phyloP scores from a whole-genome alignment of 2,888 invertebrate species.

The Mechanitis messenoides region DNA sequence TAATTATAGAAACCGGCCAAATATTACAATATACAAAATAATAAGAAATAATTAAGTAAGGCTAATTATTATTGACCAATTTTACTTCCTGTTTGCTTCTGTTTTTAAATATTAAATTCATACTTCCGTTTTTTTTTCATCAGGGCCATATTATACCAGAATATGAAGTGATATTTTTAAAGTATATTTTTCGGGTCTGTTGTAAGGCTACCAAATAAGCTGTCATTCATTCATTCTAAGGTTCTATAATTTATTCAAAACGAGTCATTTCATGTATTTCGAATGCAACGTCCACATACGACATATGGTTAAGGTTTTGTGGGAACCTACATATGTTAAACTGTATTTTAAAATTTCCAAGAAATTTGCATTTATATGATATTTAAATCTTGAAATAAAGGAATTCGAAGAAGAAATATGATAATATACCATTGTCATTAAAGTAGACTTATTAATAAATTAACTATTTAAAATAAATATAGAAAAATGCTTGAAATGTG shows the following conservation, averaged over 20 bases:
- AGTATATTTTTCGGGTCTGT: not conserved
- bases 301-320: conserved; percentile 29
- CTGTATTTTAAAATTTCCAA: conserved; percentile 3
- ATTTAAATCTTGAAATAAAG: not conserved
- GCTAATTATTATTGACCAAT: too few species aligned
- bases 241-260: conserved; percentile 1
- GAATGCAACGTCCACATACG: conserved; percentile 18
- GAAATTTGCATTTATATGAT: not conserved
- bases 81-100: too few species aligned
- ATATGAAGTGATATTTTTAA: not conserved
- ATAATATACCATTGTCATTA: too few species aligned
- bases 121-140: too few species aligned
- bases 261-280: conserved; percentile 20
- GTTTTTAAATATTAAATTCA: too few species aligned
- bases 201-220: not conserved
- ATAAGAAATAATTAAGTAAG: too few species aligned
- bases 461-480: too few species aligned
- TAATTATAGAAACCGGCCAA: conserved; percentile 14
- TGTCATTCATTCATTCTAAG: not conserved
- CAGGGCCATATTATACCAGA: not conserved
- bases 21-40: not conserved
- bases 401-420: not conserved
- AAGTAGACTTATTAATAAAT: too few species aligned
- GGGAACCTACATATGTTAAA: conserved; percentile 30
- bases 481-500: too few species aligned